phyloP scores from a whole-genome alignment of 2,113 vertebrate genomes.

The Tetrao urogallus region DNA sequence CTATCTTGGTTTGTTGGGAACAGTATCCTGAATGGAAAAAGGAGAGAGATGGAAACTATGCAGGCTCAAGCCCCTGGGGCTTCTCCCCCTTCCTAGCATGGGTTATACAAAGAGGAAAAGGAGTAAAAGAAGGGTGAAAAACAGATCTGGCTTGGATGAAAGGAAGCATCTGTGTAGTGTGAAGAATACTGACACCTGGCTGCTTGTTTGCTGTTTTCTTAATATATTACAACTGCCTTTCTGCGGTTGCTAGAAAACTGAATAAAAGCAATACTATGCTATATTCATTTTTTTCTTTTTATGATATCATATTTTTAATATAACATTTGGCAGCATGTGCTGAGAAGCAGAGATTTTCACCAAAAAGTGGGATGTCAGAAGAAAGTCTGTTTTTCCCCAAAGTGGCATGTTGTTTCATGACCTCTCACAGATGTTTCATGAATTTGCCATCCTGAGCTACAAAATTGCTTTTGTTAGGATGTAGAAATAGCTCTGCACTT shows the following conservation, averaged over 20 bases:
- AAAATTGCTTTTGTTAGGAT: constrained; percentile 41
- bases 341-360: not conserved
- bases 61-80: not conserved
- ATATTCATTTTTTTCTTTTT: not conserved
- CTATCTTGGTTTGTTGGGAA: not conserved
- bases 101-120: not conserved
- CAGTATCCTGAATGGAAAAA: not conserved
- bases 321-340: not conserved
- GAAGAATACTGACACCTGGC: not conserved
- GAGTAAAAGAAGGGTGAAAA: not conserved
- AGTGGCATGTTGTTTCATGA: constrained; percentile 26
- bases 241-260: not conserved
- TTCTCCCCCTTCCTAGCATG: not conserved
- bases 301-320: constrained; percentile 16
- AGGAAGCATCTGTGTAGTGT: not conserved
- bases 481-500: constrained; percentile 42
- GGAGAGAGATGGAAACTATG: not conserved
- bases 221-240: not conserved
- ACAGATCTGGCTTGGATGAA: not conserved
- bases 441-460: constrained; percentile 46
- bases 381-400: constrained; percentile 35
- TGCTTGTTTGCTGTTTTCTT: not conserved
- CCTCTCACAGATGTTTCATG: constrained; percentile 50
- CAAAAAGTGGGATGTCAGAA: not conserved
- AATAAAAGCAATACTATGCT: not conserved